Conservation (phyloP, 2,113 vertebrate species). For the Malurus cyaneus region DNA sequence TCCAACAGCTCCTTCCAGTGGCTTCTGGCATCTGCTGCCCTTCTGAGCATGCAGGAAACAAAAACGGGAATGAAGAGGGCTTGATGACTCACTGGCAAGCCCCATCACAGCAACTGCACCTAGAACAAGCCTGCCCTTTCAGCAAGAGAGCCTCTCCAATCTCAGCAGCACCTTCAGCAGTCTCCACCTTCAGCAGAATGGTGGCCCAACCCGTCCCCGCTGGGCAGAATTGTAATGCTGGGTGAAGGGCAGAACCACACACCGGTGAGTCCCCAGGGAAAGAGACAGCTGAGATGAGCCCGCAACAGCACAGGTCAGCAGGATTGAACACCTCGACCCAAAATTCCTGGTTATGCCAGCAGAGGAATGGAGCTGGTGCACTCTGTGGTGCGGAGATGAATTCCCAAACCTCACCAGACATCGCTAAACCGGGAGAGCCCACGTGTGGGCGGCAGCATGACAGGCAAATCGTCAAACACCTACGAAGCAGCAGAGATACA, state of each 20-base stretch:
- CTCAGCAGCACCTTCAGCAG: background rate
- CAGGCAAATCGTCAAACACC: background rate
- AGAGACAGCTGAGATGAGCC: background rate
- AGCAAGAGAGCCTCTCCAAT: background rate
- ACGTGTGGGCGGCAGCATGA: rapidly evolving
- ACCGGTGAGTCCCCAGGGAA: background rate
- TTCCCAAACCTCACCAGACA: rapidly evolving
- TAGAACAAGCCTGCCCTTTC: background rate
- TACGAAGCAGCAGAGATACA: background rate
- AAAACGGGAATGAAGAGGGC: background rate
- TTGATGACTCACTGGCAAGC: background rate
- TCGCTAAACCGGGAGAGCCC: rapidly evolving
- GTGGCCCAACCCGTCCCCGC: background rate
- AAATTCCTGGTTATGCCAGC: background rate
- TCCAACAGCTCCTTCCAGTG: background rate
- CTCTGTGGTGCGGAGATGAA: background rate
- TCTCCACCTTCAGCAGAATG: background rate
- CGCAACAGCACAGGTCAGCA: background rate
- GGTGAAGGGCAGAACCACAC: background rate
- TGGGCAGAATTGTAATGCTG: rapidly evolving
- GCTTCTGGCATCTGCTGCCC: background rate
- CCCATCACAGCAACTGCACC: background rate
- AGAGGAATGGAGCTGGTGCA: rapidly evolving
- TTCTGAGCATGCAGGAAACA: background rate
- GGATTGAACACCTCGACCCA: background rate